Evolutionary conservation across 1,140 invertebrate genomes (phyloP).

Genomic region (Globodera rostochiensis): DNA sequence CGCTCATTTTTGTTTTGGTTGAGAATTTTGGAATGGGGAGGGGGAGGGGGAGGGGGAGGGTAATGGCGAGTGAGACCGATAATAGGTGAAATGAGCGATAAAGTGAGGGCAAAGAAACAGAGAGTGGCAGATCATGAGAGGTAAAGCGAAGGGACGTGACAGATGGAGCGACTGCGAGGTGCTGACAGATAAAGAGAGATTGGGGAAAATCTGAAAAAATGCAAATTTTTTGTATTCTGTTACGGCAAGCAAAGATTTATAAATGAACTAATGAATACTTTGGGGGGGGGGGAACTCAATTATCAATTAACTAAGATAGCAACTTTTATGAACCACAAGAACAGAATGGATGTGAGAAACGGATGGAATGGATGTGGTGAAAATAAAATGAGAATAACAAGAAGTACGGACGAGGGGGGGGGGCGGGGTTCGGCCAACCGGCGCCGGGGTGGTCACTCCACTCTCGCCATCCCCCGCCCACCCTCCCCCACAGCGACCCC

Average conservation of each 20-base stretch:
- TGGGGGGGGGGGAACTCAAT: neutral
- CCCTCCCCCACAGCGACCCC: neutral
- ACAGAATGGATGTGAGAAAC: neutral
- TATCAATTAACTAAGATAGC: too few species aligned
- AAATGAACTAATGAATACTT: neutral
- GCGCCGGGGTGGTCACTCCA: constrained; percentile 6
- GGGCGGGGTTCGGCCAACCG: constrained; percentile 3
- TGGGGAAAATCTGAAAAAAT: neutral
- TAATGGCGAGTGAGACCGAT: neutral
- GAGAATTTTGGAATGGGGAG: neutral
- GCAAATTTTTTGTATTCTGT: neutral
- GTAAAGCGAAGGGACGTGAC: neutral
- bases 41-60: neutral
- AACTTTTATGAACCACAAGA: neutral
- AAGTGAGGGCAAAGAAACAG: neutral
- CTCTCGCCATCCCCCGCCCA: neutral
- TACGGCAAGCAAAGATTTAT: neutral
- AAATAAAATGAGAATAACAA: constrained; percentile 4
- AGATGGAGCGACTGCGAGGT: neutral
- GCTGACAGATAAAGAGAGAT: neutral
- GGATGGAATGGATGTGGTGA: neutral
- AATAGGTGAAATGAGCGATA: neutral
- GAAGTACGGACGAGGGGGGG: neutral
- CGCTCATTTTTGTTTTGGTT: constrained; percentile 7
- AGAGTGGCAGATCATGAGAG: too few species aligned